Percentiles rank a stretch among this genome's conserved stretches.
phyloP scores from a whole-genome alignment of 2,797 vertebrate species.

The Enteromius fasciolatus region DNA sequence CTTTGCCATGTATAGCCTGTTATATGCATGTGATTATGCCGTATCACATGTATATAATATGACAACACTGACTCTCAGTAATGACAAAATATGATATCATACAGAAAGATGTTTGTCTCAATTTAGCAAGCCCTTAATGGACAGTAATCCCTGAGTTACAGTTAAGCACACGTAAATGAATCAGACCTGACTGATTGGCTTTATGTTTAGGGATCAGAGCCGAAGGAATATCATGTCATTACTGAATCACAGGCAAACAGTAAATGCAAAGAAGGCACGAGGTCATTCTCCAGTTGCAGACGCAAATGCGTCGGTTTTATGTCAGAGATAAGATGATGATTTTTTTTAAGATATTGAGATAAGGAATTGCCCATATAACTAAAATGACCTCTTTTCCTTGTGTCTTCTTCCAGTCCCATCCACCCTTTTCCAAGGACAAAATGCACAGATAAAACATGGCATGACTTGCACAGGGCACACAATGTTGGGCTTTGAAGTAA shows the following conservation, averaged over 20 bases:
- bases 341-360: slow-evolving; percentile 48
- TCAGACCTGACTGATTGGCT: slow-evolving; percentile 65
- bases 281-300: slow-evolving; percentile 61
- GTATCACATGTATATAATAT: slow-evolving; percentile 72
- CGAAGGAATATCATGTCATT: slow-evolving; percentile 79
- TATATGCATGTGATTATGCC: slow-evolving; percentile 72
- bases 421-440: slow-evolving; percentile 66
- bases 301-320: slow-evolving; percentile 48
- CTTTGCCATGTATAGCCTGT: slow-evolving; percentile 67
- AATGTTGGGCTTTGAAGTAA: slow-evolving; percentile 71
- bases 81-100: slow-evolving; percentile 74
- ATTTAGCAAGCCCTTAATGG: slow-evolving; percentile 67
- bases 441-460: slow-evolving; percentile 70
- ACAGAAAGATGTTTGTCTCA: not conserved
- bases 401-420: slow-evolving; percentile 73
- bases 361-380: slow-evolving; percentile 60
- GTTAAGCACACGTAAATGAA: slow-evolving; percentile 65
- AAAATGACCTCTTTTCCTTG: slow-evolving; percentile 67
- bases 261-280: slow-evolving; percentile 79
- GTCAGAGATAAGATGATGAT: not conserved
- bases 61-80: slow-evolving; percentile 70
- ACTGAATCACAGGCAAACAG: slow-evolving; percentile 77
- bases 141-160: slow-evolving; percentile 70
- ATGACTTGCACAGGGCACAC: slow-evolving; percentile 67
- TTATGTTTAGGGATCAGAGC: slow-evolving; percentile 65